A percentile compares a stretch with the other conserved stretches of the same genome.
These are phyloP conservation scores for Aplodontia rufa DNA, from an alignment of 2,113 vertebrate genomes.

Conservation along the genomic window DNA sequence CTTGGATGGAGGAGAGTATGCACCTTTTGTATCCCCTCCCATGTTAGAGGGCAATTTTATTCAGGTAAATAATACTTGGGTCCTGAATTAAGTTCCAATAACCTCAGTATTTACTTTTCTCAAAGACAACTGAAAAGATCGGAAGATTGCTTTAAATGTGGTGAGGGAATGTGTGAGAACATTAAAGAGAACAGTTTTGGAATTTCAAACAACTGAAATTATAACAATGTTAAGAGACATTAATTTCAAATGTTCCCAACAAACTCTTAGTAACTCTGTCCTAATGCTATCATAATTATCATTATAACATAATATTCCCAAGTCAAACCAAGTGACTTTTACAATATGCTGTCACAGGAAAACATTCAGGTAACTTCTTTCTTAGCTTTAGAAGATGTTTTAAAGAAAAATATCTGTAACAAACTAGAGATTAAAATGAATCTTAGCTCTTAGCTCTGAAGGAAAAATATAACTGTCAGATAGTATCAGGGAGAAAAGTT, in stretches of 20 bases:
- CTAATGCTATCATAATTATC: background rate
- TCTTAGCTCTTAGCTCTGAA: conserved; percentile 26
- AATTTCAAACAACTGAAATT: conserved; percentile 6
- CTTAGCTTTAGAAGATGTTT: conserved; percentile 18
- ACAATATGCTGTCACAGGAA: conserved; percentile 12
- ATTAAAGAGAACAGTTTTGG: background rate
- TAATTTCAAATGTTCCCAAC: conserved; percentile 28
- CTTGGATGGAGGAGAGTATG: conserved; percentile 75
- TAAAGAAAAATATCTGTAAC: background rate
- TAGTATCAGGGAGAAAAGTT: background rate
- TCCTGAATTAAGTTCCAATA: background rate
- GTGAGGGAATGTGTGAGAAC: background rate
- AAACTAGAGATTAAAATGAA: conserved; percentile 8
- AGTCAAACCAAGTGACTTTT: conserved; percentile 37
- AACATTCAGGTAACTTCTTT: conserved; percentile 7
- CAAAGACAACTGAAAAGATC: conserved; percentile 8
- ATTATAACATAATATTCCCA: conserved; percentile 22
- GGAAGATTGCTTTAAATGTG: background rate
- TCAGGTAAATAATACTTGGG: conserved; percentile 75
- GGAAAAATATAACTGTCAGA: background rate
- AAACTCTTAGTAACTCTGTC: conserved; percentile 21
- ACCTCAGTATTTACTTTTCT: conserved; percentile 38
- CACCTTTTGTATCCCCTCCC: conserved; percentile 67
- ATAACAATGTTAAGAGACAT: background rate
- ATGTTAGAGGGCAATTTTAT: conserved; percentile 82